phyloP scores from a whole-genome alignment of 2,888 invertebrate genomes.

The Leptothorax acervorum region DNA sequence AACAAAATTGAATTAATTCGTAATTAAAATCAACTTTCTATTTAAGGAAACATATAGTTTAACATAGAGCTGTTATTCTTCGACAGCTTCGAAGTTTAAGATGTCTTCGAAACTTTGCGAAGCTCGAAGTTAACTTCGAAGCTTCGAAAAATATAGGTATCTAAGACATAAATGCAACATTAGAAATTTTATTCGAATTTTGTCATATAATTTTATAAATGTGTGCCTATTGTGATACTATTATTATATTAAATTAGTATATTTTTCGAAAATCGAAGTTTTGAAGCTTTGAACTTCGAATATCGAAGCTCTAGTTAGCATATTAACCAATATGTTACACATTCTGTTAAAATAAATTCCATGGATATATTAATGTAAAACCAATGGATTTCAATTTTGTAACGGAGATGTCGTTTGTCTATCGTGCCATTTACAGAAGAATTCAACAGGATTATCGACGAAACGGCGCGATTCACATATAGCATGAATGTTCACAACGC shows the following conservation, averaged over 20 bases:
- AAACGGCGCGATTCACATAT: neutral
- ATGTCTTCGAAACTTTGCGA: no score
- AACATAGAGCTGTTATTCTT: neutral
- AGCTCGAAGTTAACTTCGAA: no score
- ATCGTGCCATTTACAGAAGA: neutral
- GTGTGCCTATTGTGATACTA: no score
- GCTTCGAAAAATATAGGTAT: no score
- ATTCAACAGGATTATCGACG: neutral
- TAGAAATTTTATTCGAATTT: no score
- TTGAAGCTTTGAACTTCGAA: no score
- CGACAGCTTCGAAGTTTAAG: no score
- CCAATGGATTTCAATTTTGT: neutral
- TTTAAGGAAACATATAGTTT: neutral
- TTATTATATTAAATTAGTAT: no score
- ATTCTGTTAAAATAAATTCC: neutral
- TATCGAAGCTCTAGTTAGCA: no score
- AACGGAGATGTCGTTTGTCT: neutral
- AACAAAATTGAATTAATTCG: neutral
- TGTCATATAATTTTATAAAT: no score
- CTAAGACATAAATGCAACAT: no score
- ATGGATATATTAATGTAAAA: neutral
- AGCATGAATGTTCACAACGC: slow-evolving; percentile 4
- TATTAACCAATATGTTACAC: neutral
- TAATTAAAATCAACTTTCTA: neutral
- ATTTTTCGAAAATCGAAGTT: no score